phyloP scores from a whole-genome alignment of 2,113 vertebrate genomes.

The Gopherus flavomarginatus region DNA sequence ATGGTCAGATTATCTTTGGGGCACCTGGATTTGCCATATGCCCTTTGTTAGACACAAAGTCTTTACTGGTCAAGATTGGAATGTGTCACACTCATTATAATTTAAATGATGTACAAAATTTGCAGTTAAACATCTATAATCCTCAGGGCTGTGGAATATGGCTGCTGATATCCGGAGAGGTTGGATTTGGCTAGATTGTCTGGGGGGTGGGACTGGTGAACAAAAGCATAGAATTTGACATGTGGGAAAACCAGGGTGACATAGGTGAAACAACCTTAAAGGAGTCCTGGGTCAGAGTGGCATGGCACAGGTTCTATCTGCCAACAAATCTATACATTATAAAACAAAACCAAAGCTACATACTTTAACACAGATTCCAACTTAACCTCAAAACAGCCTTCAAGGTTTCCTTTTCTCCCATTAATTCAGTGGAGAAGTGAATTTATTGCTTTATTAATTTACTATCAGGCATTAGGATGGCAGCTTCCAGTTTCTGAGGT shows the following conservation, averaged over 20 bases:
- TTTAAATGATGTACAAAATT: neutral
- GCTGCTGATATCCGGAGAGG: neutral
- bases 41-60: conserved; percentile 8
- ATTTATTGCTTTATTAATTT: neutral
- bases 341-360: neutral
- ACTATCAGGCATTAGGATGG: neutral
- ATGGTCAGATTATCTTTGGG: neutral
- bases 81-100: neutral
- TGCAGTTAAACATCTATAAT: neutral
- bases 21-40: neutral
- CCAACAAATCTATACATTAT: neutral
- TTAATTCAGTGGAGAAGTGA: neutral
- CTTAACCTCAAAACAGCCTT: neutral
- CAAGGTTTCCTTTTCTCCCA: neutral
- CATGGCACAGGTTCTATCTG: neutral
- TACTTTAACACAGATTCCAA: neutral
- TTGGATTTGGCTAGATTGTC: neutral
- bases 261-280: neutral
- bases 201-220: neutral
- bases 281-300: rapidly evolving
- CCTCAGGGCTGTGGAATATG: neutral
- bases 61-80: neutral
- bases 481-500: neutral
- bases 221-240: neutral
- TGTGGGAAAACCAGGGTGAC: neutral